phyloP scores from a whole-genome alignment of 2,888 invertebrate species.

The Nezara viridula region DNA sequence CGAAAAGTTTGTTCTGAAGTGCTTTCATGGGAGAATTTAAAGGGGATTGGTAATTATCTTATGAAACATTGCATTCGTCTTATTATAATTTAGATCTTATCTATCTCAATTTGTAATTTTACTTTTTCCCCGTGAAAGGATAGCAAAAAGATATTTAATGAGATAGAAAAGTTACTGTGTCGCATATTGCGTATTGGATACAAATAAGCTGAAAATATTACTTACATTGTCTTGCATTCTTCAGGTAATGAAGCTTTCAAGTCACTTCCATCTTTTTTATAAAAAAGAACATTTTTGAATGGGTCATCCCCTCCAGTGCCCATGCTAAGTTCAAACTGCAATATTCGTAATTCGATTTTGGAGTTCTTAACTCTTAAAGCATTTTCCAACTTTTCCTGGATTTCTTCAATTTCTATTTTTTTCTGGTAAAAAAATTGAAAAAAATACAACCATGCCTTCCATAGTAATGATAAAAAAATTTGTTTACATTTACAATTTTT shows the following conservation, averaged over 20 bases:
- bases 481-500: neutral
- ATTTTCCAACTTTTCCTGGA: slow-evolving; percentile 2
- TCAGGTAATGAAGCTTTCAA: neutral
- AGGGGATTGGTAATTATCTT: too few relatives aligned
- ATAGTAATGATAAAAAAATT: too few relatives aligned
- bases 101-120: too few relatives aligned
- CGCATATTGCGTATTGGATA: too few relatives aligned
- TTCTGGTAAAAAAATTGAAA: neutral
- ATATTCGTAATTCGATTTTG: neutral
- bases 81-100: too few relatives aligned
- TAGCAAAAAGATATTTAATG: too few relatives aligned
- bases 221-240: neutral
- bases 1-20: too few relatives aligned
- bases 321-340: slow-evolving; percentile 21
- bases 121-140: too few relatives aligned
- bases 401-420: neutral
- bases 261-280: neutral
- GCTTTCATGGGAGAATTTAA: too few relatives aligned
- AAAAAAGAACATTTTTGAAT: slow-evolving; percentile 24
- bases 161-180: too few relatives aligned
- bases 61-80: too few relatives aligned
- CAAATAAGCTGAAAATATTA: neutral
- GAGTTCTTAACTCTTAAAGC: neutral
- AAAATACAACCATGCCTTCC: too few relatives aligned
- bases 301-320: slow-evolving; percentile 28